A percentile compares a stretch with the other conserved stretches of the same genome.
Evolutionary conservation across 2,113 vertebrate species (phyloP).

Genomic region (Rattus norvegicus): GRCr8 NC_086027.1:95069001-95069500

Average conservation of each 20-base stretch:
- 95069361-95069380: slow-evolving; percentile 42
- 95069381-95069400: slow-evolving; percentile 73
- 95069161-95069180: slow-evolving; percentile 68
- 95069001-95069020: slow-evolving; percentile 14
- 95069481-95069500: slow-evolving; percentile 75
- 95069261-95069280: slow-evolving; percentile 83
- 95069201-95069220: slow-evolving; percentile 56
- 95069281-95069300: slow-evolving; percentile 72
- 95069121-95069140: slow-evolving; percentile 49
- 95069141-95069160: slow-evolving; percentile 33
- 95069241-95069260: slow-evolving; percentile 65
- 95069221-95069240: slow-evolving; percentile 72
- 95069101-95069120: slow-evolving; percentile 45
- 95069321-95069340: slow-evolving; percentile 47
- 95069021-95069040: slow-evolving; percentile 47
- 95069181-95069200: slow-evolving; percentile 75
- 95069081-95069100: slow-evolving; percentile 56
- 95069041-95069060: slow-evolving; percentile 54
- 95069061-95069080: slow-evolving; percentile 25
- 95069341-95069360: slow-evolving; percentile 30
- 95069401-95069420: slow-evolving; percentile 71
- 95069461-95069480: slow-evolving; percentile 73
- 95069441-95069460: slow-evolving; percentile 69
- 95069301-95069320: slow-evolving; percentile 69
- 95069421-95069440: slow-evolving; percentile 67